phyloP scores from a whole-genome alignment of 2,797 vertebrate genomes.

The Leptatherina wallacei region DNA sequence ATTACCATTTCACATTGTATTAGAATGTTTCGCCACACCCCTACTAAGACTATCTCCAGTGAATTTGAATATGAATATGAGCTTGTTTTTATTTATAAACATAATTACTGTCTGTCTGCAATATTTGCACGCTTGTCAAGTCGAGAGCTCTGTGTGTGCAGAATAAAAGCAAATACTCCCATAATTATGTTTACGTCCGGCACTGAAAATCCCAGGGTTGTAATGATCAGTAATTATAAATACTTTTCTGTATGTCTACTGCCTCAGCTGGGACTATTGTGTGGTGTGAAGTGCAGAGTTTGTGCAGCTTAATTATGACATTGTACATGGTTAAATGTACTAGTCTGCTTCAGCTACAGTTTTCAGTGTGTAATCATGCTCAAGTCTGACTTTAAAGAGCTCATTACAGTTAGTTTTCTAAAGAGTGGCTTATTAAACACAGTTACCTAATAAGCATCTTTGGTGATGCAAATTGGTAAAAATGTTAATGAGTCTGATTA shows the following conservation, averaged over 20 bases:
- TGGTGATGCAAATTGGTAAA: slow-evolving; percentile 98
- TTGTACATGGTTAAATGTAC: slow-evolving; percentile 90
- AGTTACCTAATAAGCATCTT: slow-evolving; percentile 99
- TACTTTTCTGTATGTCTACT: slow-evolving; percentile 78
- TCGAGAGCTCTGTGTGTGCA: slow-evolving; percentile 69
- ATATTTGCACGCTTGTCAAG: slow-evolving; percentile 84
- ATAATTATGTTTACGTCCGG: slow-evolving; percentile 85
- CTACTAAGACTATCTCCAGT: slow-evolving; percentile 65
- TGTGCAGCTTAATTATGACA: slow-evolving; percentile 96
- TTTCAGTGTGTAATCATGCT: slow-evolving; percentile 94
- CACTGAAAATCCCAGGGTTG: slow-evolving; percentile 82
- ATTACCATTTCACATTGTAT: slow-evolving; percentile 76
- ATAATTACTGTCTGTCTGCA: slow-evolving; percentile 82
- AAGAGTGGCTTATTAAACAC: slow-evolving; percentile 99
- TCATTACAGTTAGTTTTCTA: slow-evolving; percentile 99
- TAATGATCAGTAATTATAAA: slow-evolving; percentile 88
- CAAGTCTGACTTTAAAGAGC: slow-evolving; percentile 98
- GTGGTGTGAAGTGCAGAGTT: slow-evolving; percentile 83
- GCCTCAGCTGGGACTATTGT: slow-evolving; percentile 80
- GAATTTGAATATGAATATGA: slow-evolving; percentile 79
- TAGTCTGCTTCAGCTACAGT: slow-evolving; percentile 89
- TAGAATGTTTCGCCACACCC: slow-evolving; percentile 66
- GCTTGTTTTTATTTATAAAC: slow-evolving; percentile 85
- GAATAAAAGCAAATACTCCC: slow-evolving; percentile 82
- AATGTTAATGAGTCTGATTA: slow-evolving; percentile 99